Evolutionary conservation across 2,113 vertebrate species (phyloP), one percentile per base, ranked within the genome.

Genomic region (Sylvilagus bachmani): DNA sequence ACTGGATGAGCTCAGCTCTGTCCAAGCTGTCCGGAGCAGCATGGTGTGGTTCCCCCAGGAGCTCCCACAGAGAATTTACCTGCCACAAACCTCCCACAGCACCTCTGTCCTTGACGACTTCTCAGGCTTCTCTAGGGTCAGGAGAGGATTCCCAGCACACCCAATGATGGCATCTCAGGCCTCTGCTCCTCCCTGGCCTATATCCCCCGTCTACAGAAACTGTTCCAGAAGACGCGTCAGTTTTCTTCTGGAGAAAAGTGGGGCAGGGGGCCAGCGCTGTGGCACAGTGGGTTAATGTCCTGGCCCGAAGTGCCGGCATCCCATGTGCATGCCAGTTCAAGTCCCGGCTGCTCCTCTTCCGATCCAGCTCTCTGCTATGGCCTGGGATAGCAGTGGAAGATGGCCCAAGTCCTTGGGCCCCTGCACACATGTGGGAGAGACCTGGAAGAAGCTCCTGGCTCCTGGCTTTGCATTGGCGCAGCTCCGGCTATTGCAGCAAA

Each of bases 11-110:
- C 16, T 38, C 29, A 6, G 51, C 9, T 92, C 31, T 27, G 7
- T 66, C 86, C 38, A 79, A 78, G 80, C 44, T 53, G 24, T 79
- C 71, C 74, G 66, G 66, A 88, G 53, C n/a, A 66, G 31, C 87
- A 44, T 62, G 64, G 25, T 5, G 2, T 49, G 51, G 67, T 82
- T 81, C 14, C 6, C 77, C 75, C 61, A 36, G 31, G 38, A 83
- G 64, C 83, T 95, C 71, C 78, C 88, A 33, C 80, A 64, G 71
- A n/a, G n/a, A n/a, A n/a, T n/a, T n/a, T n/a, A n/a, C n/a, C n/a
- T n/a, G n/a, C n/a, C n/a, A n/a, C n/a, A n/a, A n/a, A n/a, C n/a
- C 83, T 95, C 71, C 78, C 88, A 33, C 80, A 64, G 71, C 29
- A 13, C 44, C 73, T 75, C 75, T 74, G 88, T 75, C n/a, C 2